Base-by-base conservation (phyloP, 2,888 invertebrate species). In the Elegia similella region DNA sequence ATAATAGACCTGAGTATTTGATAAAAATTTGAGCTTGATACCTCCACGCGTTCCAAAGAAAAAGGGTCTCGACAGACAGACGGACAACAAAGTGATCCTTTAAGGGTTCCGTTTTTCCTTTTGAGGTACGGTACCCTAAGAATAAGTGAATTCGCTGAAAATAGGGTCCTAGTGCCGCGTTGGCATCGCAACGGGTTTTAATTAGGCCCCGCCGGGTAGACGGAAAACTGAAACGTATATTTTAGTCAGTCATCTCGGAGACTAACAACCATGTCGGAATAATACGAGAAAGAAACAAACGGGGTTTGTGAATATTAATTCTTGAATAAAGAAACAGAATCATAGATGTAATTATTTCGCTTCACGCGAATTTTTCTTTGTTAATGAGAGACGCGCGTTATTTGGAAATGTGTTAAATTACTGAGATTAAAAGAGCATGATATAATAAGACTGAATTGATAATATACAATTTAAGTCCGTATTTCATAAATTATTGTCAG, bases 191-290 rank as follows among this genome's bases (percentile, higher is more conserved):
- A 63, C 62, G 64, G 65, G 59, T 72, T 79, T 79, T 78, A 81
- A 82, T 82, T 82, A 76, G 68, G 70, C 68, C 61, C 63, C 61
- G 65, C 60, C 63, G 60, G 42, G 52, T 55, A 61, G 62, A 64
- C 65, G 56, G 60, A 52, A 62, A 67, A 62, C 60, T 58, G 54
- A 56, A 60, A 47, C 30, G 48, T 48, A 13, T 46, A 30, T 47
- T 47, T 47, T 47, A 29, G 23, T 30, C 3, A 32, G 13, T 10
- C 32, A 32, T 50, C 30, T 32, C 32, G 8, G 32, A 32, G 47
- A 43, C 16, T 29, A 30, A 29, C 32, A 8, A 15, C 48, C 8
- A 15, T 50, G 48, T 50, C 23, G 32, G 30, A 12, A 46, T 46
- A 7, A 42, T 61, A 8, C 29, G 34, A 17, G n/a, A 44, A 12